A percentile compares a stretch with the other conserved stretches of the same genome.
Evolutionary conservation across 2,888 invertebrate species (phyloP).

Genomic region (Tanypteryx hageni): DNA sequence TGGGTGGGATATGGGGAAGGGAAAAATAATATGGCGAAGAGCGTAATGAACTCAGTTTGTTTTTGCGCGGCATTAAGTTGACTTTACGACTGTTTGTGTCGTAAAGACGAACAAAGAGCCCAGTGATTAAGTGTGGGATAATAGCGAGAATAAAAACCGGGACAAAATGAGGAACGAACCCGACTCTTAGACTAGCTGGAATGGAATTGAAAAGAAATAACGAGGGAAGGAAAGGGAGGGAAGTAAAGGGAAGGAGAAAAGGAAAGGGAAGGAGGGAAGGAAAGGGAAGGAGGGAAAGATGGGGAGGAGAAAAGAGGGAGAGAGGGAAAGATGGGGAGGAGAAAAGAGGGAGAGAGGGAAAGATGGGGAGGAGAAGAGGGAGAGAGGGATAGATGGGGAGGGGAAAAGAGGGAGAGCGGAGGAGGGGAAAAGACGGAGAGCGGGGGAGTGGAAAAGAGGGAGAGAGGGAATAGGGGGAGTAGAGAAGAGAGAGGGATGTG

Average conservation of each 20-base stretch:
- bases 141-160: not conserved
- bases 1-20: not conserved
- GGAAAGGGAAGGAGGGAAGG: not conserved
- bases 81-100: conserved; percentile 16
- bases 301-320: not conserved
- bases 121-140: conserved; percentile 19
- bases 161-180: not conserved
- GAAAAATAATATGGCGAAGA: not conserved
- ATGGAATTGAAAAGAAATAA: not conserved
- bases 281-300: not conserved
- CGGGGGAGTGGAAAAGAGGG: not conserved
- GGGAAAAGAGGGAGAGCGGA: not conserved
- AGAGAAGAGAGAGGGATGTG: not conserved
- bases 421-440: not conserved
- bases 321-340: not conserved
- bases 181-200: not conserved
- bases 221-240: not conserved
- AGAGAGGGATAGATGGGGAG: not conserved
- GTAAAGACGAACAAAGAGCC: conserved; percentile 9
- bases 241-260: not conserved
- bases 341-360: not conserved
- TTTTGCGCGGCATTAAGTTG: not conserved
- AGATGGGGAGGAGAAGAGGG: not conserved
- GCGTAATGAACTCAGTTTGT: conserved; percentile 28
- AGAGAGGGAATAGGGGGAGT: not conserved